Percentiles rank a stretch among this genome's conserved stretches.
Evolutionary conservation across 2,113 vertebrate species (phyloP).

Genomic region (Tachuris rubrigastra): DNA sequence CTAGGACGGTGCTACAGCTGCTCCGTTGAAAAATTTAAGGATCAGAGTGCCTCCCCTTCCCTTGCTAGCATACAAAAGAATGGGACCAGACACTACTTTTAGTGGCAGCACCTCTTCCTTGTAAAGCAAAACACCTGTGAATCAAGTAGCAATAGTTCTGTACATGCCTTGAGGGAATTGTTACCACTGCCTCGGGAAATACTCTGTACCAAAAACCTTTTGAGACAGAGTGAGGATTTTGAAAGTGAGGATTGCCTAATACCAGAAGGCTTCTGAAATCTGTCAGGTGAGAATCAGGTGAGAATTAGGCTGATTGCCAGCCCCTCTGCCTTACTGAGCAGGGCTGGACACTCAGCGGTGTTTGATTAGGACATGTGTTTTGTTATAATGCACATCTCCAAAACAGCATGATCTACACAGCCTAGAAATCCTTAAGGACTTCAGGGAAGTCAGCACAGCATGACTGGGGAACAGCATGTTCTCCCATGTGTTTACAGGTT

Average conservation of each 20-base stretch:
- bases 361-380: background rate
- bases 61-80: background rate
- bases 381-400: background rate
- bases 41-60: rapidly evolving
- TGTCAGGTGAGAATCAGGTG: background rate
- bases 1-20: background rate
- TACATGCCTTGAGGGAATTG: rapidly evolving
- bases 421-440: background rate
- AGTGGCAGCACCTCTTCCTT: background rate
- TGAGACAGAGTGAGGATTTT: background rate
- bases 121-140: background rate
- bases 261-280: background rate
- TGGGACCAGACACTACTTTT: background rate
- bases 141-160: background rate
- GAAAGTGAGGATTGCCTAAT: background rate
- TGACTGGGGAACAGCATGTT: rapidly evolving
- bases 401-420: background rate
- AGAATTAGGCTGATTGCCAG: background rate
- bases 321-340: background rate
- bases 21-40: background rate
- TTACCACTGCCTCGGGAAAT: rapidly evolving
- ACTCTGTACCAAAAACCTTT: background rate
- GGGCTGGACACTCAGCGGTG: background rate
- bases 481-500: background rate
- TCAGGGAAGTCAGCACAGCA: background rate